These are phyloP conservation scores for Aurelia coerulea DNA, from an alignment of 30 jellyfish, hydroid and myxozoan species.

Conservation along the genomic window DNA sequence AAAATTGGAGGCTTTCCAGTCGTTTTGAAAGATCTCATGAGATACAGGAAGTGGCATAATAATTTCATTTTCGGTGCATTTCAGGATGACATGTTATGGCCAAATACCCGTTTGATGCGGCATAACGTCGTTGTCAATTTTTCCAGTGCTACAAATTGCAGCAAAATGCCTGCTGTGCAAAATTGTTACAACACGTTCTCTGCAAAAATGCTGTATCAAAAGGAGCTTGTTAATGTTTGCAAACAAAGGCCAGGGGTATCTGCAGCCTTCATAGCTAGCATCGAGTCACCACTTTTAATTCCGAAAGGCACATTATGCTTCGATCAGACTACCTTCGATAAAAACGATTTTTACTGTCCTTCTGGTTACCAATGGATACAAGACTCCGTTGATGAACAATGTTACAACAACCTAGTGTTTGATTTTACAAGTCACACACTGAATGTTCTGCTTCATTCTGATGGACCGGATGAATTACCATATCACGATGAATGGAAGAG, in stretches of 20 bases:
- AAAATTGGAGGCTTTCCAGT: background rate
- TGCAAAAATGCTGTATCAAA: background rate
- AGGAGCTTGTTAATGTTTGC: background rate
- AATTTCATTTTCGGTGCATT: too few relatives aligned
- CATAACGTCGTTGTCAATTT: background rate
- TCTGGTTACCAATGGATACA: background rate
- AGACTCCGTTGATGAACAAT: background rate
- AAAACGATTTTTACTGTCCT: background rate
- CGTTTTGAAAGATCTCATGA: background rate
- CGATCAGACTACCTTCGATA: background rate
- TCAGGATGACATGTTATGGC: background rate
- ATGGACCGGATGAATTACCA: too few relatives aligned
- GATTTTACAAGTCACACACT: background rate
- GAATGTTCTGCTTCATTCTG: background rate
- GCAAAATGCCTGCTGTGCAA: too few relatives aligned
- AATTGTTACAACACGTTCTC: too few relatives aligned
- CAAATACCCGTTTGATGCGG: background rate
- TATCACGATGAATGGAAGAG: too few relatives aligned
- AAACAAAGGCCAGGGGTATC: background rate
- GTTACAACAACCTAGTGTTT: background rate
- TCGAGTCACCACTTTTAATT: background rate
- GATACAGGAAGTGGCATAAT: background rate
- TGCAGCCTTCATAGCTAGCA: background rate
- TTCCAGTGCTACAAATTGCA: background rate
- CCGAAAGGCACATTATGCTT: background rate